These are phyloP conservation scores for Lordiphosa andalusiaca DNA, from an alignment of 2,888 invertebrate genomes.

Conservation along the genomic window DNA sequence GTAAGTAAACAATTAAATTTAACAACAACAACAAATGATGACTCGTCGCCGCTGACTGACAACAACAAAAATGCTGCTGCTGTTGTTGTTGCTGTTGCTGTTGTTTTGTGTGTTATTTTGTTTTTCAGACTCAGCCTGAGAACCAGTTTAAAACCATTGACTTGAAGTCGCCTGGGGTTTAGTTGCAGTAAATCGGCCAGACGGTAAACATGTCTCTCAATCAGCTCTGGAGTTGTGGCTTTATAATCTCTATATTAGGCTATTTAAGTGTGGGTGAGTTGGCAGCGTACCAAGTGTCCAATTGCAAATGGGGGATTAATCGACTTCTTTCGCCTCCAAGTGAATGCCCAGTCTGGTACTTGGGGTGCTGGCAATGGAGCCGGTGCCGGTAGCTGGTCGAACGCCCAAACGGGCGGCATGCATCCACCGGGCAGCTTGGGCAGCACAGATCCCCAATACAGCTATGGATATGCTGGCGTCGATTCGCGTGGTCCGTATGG, in stretches of 20 bases:
- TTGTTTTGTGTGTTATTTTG: neutral
- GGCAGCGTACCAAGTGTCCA: no score
- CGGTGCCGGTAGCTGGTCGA: slow-evolving; percentile 57
- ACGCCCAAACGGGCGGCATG: slow-evolving; percentile 57
- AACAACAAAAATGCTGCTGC: slow-evolving; percentile 18
- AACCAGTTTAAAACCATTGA: slow-evolving; percentile 65
- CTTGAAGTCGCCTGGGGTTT: slow-evolving; percentile 45
- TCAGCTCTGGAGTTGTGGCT: slow-evolving; percentile 28
- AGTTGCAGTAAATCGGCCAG: slow-evolving; percentile 49
- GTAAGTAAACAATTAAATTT: slow-evolving; percentile 55
- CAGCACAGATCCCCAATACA: slow-evolving; percentile 49
- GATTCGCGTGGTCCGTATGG: slow-evolving; percentile 59
- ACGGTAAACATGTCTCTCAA: slow-evolving; percentile 53
- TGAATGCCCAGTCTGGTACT: slow-evolving; percentile 37
- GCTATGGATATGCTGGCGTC: slow-evolving; percentile 62
- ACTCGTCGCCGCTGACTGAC: slow-evolving; percentile 45
- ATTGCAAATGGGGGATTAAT: neutral
- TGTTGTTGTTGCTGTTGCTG: slow-evolving; percentile 18
- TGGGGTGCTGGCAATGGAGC: slow-evolving; percentile 48
- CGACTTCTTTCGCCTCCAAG: slow-evolving; percentile 13
- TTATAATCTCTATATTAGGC: slow-evolving; percentile 25
- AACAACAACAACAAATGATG: slow-evolving; percentile 40
- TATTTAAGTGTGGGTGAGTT: slow-evolving; percentile 48
- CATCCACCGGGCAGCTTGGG: slow-evolving; percentile 53
- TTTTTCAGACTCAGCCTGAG: slow-evolving; percentile 16